These are phyloP conservation scores for Neolamprologus fasciatus DNA, from an alignment of 2,113 vertebrate genomes.

Conservation along the genomic window DNA sequence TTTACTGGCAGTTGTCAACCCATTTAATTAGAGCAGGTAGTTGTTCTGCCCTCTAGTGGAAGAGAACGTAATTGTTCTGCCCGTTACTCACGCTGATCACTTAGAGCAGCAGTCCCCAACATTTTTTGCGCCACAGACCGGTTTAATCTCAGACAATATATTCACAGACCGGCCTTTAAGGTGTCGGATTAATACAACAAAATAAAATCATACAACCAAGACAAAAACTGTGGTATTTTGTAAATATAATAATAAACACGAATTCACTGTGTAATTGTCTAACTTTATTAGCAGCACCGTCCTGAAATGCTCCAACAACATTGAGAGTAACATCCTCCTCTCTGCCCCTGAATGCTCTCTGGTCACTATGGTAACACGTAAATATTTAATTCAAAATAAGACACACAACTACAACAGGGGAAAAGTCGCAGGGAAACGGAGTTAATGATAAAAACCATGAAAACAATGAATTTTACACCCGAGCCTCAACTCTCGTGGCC, in stretches of 20 bases:
- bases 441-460: background rate
- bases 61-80: background rate
- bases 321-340: rapidly evolving
- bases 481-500: background rate
- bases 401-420: background rate
- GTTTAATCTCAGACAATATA: background rate
- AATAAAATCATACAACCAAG: background rate
- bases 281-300: background rate
- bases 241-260: background rate
- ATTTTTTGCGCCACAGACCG: rapidly evolving
- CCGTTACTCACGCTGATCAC: rapidly evolving
- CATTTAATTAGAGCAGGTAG: background rate
- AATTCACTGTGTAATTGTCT: background rate
- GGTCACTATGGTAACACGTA: background rate
- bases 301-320: background rate
- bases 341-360: background rate
- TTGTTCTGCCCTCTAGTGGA: background rate
- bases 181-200: background rate
- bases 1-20: background rate
- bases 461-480: rapidly evolving
- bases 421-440: rapidly evolving
- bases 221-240: background rate
- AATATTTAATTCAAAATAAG: background rate
- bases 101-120: background rate
- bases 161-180: background rate